Evolutionary conservation across 2,113 vertebrate genomes (phyloP).

Genomic region (Nesogale talazaci): DNA sequence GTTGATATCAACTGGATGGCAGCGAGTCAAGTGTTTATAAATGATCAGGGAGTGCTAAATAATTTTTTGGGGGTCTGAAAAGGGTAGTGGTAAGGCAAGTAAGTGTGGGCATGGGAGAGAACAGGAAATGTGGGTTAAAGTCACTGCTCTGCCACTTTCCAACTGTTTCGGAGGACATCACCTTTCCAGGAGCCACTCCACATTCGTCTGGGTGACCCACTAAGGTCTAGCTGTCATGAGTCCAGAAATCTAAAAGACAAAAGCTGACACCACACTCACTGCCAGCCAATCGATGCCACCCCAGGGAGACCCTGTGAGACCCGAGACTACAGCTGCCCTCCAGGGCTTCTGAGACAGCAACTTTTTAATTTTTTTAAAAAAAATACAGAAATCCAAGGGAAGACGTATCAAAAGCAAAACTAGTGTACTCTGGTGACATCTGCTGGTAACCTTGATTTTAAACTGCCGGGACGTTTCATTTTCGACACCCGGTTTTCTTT

Average conservation of each 20-base stretch:
- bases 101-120: neutral
- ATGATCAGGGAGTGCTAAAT: too few species aligned
- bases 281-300: too few species aligned
- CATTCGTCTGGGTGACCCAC: neutral
- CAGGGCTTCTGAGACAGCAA: too few species aligned
- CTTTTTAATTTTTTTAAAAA: too few species aligned
- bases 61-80: too few species aligned
- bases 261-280: too few species aligned
- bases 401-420: neutral
- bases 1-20: neutral
- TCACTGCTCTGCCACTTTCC: neutral
- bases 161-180: neutral
- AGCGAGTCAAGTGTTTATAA: neutral
- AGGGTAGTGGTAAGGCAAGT: too few species aligned
- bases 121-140: neutral
- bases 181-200: neutral
- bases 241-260: neutral
- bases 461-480: neutral
- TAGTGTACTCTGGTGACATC: slow-evolving; percentile 84
- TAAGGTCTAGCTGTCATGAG: too few species aligned
- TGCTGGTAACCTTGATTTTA: slow-evolving; percentile 77
- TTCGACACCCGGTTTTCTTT: neutral
- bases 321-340: too few species aligned
- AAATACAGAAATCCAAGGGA: neutral
- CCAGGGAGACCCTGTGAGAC: too few species aligned